Evolutionary conservation across 92 coral and sea anemone genomes (phyloP).

Genomic region (Desmophyllum pertusum): DNA sequence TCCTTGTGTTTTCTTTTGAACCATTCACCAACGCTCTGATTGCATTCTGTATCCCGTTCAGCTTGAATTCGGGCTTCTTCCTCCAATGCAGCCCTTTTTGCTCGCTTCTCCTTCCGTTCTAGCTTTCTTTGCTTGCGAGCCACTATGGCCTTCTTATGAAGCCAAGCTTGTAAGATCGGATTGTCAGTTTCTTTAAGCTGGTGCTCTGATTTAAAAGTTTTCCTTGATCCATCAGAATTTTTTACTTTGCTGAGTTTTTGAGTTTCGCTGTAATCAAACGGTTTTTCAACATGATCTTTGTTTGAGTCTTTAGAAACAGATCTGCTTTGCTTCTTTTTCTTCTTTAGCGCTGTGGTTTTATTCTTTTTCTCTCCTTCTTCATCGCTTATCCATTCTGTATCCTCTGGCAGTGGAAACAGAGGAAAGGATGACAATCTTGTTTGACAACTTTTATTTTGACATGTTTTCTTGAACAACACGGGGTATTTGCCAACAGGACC

Average conservation of each 20-base stretch:
- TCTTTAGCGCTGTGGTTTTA: background rate
- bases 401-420: slow-evolving; percentile 78
- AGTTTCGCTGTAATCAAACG: slow-evolving; percentile 17
- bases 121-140: slow-evolving; percentile 66
- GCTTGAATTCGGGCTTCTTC: slow-evolving; percentile 65
- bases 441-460: slow-evolving; percentile 77
- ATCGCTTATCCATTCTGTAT: slow-evolving; percentile 84
- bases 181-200: slow-evolving; percentile 79
- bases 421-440: slow-evolving; percentile 80
- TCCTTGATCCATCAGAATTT: slow-evolving; percentile 78
- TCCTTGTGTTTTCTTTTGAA: slow-evolving; percentile 62
- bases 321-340: slow-evolving; percentile 31
- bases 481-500: slow-evolving; percentile 80
- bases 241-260: slow-evolving; percentile 16
- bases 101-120: slow-evolving; percentile 75
- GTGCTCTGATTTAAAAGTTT: slow-evolving; percentile 76
- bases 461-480: slow-evolving; percentile 58
- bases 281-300: slow-evolving; percentile 4
- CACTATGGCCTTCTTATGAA: slow-evolving; percentile 73
- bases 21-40: slow-evolving; percentile 73
- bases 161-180: slow-evolving; percentile 86
- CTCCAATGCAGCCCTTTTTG: slow-evolving; percentile 70
- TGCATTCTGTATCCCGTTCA: slow-evolving; percentile 58
- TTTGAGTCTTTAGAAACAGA: slow-evolving; percentile 6
- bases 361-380: slow-evolving; percentile 43